A percentile compares a stretch with the other conserved stretches of the same genome.
Conservation (phyloP, 2,888 invertebrate genomes). For the Pardosa pseudoannulata region DNA sequence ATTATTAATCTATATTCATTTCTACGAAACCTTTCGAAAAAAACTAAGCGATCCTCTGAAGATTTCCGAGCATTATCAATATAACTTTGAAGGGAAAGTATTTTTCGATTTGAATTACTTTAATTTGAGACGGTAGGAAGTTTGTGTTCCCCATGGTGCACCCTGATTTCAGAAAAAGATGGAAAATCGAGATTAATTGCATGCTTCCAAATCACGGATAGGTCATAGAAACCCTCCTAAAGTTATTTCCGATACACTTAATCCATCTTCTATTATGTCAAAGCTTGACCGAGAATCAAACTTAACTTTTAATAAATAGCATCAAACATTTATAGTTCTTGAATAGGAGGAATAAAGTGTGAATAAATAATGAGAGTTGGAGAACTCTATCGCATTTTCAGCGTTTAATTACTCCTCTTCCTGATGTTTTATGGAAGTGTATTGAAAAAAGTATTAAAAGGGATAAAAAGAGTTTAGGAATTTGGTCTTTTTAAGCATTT, state of each 20-base stretch:
- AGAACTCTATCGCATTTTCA: background rate
- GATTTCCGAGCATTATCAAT: conserved; percentile 50
- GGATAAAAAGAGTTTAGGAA: too few species aligned
- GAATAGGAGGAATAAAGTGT: conserved; percentile 19
- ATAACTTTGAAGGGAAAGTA: conserved; percentile 48
- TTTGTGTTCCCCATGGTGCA: conserved; percentile 28
- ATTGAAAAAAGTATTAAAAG: too few species aligned
- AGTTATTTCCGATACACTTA: conserved; percentile 29
- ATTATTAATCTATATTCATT: conserved; percentile 65
- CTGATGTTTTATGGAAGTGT: background rate
- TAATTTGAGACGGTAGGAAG: conserved; percentile 55
- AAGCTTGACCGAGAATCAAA: conserved; percentile 52
- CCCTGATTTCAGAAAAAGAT: conserved; percentile 38
- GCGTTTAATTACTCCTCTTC: background rate
- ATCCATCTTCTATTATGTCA: conserved; percentile 45
- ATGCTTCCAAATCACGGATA: conserved; percentile 23
- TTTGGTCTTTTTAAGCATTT: too few species aligned
- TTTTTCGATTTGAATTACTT: conserved; percentile 61
- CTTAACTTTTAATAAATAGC: conserved; percentile 55
- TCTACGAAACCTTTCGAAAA: conserved; percentile 11
- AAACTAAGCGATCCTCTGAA: conserved; percentile 36
- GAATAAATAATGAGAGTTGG: conserved; percentile 27
- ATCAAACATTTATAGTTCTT: conserved; percentile 43
- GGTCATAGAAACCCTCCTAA: conserved; percentile 4
- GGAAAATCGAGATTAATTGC: conserved; percentile 67